Conservation (phyloP, 2,797 vertebrate genomes). For the Sphenodon punctatus region DNA sequence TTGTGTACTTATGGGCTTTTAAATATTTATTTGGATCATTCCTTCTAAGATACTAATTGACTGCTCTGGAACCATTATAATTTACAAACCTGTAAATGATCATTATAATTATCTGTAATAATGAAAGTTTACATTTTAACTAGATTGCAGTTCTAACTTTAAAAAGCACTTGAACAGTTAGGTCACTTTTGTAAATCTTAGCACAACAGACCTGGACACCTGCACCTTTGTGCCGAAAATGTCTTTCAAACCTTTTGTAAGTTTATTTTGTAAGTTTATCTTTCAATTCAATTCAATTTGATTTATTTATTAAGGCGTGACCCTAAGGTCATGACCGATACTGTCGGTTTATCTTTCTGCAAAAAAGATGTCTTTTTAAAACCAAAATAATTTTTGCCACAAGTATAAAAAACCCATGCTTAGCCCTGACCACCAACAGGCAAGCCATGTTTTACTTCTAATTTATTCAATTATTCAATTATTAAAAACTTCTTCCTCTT, state of each 20-base stretch:
- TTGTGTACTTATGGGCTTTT: neutral
- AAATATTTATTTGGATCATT: neutral
- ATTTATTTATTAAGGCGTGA: too few relatives aligned
- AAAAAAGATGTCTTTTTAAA: neutral
- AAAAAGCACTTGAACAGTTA: neutral
- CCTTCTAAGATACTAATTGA: neutral
- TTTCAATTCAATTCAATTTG: too few relatives aligned
- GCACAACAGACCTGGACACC: neutral
- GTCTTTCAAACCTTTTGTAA: neutral
- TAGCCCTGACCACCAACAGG: neutral
- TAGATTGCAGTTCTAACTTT: neutral
- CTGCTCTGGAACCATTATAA: neutral
- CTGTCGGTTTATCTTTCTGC: constrained; percentile 16
- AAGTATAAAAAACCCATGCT: neutral
- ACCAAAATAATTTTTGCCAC: neutral
- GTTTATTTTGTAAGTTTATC: too few relatives aligned
- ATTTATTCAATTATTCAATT: neutral
- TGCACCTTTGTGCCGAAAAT: neutral
- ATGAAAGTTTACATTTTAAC: neutral
- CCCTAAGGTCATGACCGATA: too few relatives aligned
- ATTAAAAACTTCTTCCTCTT: neutral
- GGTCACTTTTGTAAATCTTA: neutral
- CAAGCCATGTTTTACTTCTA: neutral
- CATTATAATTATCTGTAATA: too few relatives aligned
- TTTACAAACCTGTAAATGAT: neutral